Evolutionary conservation across 2,113 vertebrate genomes (phyloP).

Genomic region (Passerina amoena): DNA sequence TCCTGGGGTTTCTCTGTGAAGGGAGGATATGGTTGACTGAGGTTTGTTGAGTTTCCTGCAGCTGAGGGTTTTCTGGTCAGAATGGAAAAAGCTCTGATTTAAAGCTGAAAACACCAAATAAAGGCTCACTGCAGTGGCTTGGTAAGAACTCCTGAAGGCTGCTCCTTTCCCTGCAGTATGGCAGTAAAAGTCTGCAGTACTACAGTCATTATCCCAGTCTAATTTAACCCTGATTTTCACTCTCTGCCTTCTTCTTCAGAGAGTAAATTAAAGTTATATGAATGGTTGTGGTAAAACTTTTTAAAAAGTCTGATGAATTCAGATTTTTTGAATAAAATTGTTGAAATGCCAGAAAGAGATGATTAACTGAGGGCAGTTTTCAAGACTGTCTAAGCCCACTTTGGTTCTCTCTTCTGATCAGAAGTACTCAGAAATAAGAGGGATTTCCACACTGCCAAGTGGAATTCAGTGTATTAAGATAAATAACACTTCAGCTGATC

Average conservation of each 20-base stretch:
- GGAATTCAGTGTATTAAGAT: neutral
- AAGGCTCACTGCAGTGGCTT: neutral
- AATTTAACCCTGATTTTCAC: neutral
- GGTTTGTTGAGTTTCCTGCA: neutral
- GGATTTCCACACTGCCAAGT: neutral
- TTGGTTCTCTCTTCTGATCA: neutral
- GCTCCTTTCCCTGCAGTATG: neutral
- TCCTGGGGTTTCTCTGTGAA: neutral
- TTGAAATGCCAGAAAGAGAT: neutral
- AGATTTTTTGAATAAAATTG: neutral
- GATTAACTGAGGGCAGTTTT: neutral
- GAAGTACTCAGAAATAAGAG: neutral
- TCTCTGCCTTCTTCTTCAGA: neutral
- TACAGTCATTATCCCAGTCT: neutral
- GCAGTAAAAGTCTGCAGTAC: neutral
- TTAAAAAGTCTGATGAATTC: neutral
- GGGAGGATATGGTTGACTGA: neutral
- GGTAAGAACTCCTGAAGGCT: neutral
- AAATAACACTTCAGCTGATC: neutral
- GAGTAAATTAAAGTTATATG: neutral
- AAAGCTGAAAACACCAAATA: neutral
- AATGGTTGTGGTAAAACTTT: neutral
- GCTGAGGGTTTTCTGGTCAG: neutral
- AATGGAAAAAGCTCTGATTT: neutral
- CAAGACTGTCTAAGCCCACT: neutral